These are phyloP conservation scores for Pogonognathellus flavescens DNA, from an alignment of 1,140 invertebrate species.

Conservation along the genomic window DNA sequence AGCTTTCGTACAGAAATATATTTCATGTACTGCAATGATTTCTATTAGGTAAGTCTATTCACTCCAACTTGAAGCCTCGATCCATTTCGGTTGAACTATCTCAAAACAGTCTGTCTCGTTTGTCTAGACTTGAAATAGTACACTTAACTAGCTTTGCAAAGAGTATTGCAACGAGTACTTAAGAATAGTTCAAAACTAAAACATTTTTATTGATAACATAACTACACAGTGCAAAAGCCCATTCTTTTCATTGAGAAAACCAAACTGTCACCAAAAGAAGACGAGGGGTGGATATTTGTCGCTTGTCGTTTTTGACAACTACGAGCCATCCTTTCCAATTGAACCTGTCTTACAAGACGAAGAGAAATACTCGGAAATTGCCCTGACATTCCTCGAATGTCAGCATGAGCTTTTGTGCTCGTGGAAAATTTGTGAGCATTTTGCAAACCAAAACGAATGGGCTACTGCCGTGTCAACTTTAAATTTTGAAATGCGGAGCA, in stretches of 20 bases:
- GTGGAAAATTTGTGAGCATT: slow-evolving; percentile 31
- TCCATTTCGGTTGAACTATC: background rate
- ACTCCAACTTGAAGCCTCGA: background rate
- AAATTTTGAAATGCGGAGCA: slow-evolving; percentile 48
- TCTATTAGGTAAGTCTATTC: background rate
- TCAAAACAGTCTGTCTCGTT: slow-evolving; percentile 15
- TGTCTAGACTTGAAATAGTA: slow-evolving; percentile 10
- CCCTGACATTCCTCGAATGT: slow-evolving; percentile 44
- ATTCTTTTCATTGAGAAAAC: slow-evolving; percentile 16
- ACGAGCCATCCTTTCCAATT: slow-evolving; percentile 31
- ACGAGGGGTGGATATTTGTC: slow-evolving; percentile 26
- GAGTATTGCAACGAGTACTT: background rate
- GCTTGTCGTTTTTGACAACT: slow-evolving; percentile 31
- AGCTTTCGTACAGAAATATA: no score
- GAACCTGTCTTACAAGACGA: slow-evolving; percentile 29
- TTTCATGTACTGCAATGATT: no score
- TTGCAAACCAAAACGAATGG: slow-evolving; percentile 51
- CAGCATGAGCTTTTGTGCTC: slow-evolving; percentile 36
- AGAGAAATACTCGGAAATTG: slow-evolving; percentile 45
- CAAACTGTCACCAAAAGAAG: slow-evolving; percentile 45
- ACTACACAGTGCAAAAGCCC: background rate
- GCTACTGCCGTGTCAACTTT: slow-evolving; percentile 33
- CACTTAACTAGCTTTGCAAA: background rate
- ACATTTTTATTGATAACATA: slow-evolving; percentile 32
- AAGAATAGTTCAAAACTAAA: background rate